Base-by-base conservation (phyloP, 1,140 invertebrate genomes). In the Eriocheir sinensis region DNA sequence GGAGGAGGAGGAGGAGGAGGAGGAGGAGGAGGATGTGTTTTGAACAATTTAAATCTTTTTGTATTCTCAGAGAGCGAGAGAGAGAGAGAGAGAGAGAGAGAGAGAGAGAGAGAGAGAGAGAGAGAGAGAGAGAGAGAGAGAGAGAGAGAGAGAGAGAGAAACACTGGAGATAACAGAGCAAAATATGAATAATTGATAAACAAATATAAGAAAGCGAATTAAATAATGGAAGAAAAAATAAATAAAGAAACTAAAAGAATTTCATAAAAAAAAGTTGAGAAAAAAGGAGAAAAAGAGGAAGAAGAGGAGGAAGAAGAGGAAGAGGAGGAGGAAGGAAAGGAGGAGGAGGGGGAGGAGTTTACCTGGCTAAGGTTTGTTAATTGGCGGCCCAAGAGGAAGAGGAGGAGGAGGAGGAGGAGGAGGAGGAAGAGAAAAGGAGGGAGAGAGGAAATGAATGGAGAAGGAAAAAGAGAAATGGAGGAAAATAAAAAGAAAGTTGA, bases 111-210 rank as follows among this genome's bases (percentile, higher is more conserved):
- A 34, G 32, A 40, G n/a, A 88, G 38, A n/a, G 38, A 88, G 38
- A 27, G 32, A 36, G 85, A 88, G 85, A 88, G 85, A 88, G 85
- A 88, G 85, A 88, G 85, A 88, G 85, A 34, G 85, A 88, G 85
- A 88, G 85, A 88, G 85, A 88, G 44, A 90, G 44, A 48, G 38
- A 53, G 89, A 88, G 32, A 88, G 38, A 34, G 32, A 34, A 8
- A 88, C 8, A 3, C 3, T 89, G 9, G 9, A 3, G 9, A 44
- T 0, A 17, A 17, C 34, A 38, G 80, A 34, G 30, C 12, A 53
- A 21, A 53, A n/a, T n/a, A n/a, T n/a, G n/a, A n/a, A n/a, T 48
- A 48, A 48, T 48, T 48, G 44, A 48, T 15, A 6, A 12, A 48
- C 44, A 48, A 48, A 48, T 12, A 34, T 4, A 72, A n/a, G 60